Conservation (phyloP, 2,113 vertebrate species). For the Macrotis lagotis region DNA sequence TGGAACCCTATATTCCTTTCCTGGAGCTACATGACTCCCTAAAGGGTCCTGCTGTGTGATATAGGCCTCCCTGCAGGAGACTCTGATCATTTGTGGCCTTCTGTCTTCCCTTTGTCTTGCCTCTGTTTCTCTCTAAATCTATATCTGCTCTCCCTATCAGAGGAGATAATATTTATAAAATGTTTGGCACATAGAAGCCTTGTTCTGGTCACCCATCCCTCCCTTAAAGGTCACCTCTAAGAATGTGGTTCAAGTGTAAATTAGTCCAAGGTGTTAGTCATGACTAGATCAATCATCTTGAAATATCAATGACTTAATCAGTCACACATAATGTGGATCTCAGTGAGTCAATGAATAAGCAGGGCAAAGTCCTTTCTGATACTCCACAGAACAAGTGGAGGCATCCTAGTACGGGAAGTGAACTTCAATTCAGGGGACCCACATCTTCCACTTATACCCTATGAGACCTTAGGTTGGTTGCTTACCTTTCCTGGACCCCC, state of each 20-base stretch:
- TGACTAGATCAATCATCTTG: not conserved
- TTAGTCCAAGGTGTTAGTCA: not conserved
- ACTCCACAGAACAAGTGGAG: not conserved
- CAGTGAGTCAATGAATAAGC: not conserved
- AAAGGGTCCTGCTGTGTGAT: not conserved
- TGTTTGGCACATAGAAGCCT: not conserved
- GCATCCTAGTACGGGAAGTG: not conserved
- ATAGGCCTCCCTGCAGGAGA: not conserved
- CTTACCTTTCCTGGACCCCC: not conserved
- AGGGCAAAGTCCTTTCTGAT: not conserved
- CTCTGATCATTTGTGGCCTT: not conserved
- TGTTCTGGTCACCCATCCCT: not conserved
- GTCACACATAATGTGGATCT: not conserved
- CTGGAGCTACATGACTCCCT: not conserved
- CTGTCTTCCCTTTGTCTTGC: not conserved
- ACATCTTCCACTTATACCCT: not conserved
- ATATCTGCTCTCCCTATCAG: not conserved
- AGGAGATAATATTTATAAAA: not conserved
- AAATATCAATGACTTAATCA: not conserved
- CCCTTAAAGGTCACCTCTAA: not conserved
- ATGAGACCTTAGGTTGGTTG: not conserved
- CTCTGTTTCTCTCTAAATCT: not conserved
- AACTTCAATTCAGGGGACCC: not conserved
- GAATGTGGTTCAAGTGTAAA: not conserved
- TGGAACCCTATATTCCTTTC: not conserved